phyloP scores from a whole-genome alignment of 2,888 invertebrate species.

The Catocala sponsa region DNA sequence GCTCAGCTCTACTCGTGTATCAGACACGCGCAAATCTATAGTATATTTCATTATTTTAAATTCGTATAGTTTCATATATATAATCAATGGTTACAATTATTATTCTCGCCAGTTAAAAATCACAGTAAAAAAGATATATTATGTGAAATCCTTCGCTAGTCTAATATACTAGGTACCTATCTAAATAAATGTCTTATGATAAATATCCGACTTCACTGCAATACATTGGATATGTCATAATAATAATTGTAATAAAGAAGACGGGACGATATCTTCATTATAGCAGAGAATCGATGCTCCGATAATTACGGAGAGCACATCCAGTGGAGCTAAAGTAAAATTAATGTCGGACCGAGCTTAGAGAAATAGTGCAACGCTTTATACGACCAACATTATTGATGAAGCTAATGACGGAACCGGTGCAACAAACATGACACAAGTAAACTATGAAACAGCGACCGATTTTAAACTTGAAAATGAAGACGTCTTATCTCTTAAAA shows the following conservation, averaged over 20 bases:
- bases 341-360: slow-evolving; percentile 68
- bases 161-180: no score
- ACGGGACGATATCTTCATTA: slow-evolving; percentile 80
- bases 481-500: slow-evolving; percentile 47
- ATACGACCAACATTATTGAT: slow-evolving; percentile 60
- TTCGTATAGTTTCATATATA: no score
- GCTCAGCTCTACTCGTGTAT: slow-evolving; percentile 7
- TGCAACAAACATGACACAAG: slow-evolving; percentile 50
- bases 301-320: slow-evolving; percentile 73
- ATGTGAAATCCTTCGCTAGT: no score
- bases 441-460: slow-evolving; percentile 33
- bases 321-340: slow-evolving; percentile 61
- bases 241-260: slow-evolving; percentile 73
- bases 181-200: no score
- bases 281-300: slow-evolving; percentile 69
- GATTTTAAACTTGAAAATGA: slow-evolving; percentile 42
- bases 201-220: slow-evolving; percentile 15
- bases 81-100: no score
- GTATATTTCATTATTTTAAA: no score
- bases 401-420: slow-evolving; percentile 55
- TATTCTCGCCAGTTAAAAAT: no score
- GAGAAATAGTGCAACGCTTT: slow-evolving; percentile 66
- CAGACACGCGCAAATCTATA: background rate
- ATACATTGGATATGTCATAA: slow-evolving; percentile 49
- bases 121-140: no score